A percentile compares a stretch with the other conserved stretches of the same genome.
Conservation (phyloP, 2,888 invertebrate species). For the Gymnocheta viridis region DNA sequence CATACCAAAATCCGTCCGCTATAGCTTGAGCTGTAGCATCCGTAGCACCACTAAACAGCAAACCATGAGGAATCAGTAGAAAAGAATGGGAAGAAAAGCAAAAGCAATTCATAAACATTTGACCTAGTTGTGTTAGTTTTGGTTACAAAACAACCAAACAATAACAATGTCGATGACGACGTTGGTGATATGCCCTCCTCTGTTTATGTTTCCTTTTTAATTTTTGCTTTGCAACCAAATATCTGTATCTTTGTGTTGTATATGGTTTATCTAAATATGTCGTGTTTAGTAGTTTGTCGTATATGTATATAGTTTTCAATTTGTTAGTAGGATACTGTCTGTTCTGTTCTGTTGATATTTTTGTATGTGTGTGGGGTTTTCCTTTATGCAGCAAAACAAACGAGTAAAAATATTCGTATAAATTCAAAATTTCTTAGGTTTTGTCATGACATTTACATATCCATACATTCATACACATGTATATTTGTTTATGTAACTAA, state of each 20-base stretch:
- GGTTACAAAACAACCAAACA: slow-evolving; percentile 8
- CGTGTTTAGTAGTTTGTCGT: slow-evolving; percentile 23
- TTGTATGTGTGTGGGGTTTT: neutral
- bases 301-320: neutral
- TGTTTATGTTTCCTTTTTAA: slow-evolving; percentile 36
- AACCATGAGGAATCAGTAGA: slow-evolving; percentile 4
- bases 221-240: slow-evolving; percentile 6
- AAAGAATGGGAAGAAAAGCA: slow-evolving; percentile 45
- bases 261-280: slow-evolving; percentile 17
- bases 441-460: slow-evolving; percentile 49
- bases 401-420: slow-evolving; percentile 7
- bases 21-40: slow-evolving; percentile 18
- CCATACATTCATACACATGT: neutral
- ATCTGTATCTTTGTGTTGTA: slow-evolving; percentile 28
- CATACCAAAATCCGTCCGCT: slow-evolving; percentile 16
- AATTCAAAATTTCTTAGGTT: slow-evolving; percentile 35
- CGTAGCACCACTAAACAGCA: neutral
- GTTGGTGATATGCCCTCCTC: slow-evolving; percentile 50
- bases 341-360: slow-evolving; percentile 24
- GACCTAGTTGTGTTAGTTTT: slow-evolving; percentile 68
- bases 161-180: slow-evolving; percentile 18
- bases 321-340: too few relatives aligned
- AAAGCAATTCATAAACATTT: slow-evolving; percentile 71
- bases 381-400: slow-evolving; percentile 9
- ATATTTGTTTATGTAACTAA: slow-evolving; percentile 8